These are phyloP conservation scores for Heliornis fulica DNA, from an alignment of 2,113 vertebrate genomes.

Conservation along the genomic window DNA sequence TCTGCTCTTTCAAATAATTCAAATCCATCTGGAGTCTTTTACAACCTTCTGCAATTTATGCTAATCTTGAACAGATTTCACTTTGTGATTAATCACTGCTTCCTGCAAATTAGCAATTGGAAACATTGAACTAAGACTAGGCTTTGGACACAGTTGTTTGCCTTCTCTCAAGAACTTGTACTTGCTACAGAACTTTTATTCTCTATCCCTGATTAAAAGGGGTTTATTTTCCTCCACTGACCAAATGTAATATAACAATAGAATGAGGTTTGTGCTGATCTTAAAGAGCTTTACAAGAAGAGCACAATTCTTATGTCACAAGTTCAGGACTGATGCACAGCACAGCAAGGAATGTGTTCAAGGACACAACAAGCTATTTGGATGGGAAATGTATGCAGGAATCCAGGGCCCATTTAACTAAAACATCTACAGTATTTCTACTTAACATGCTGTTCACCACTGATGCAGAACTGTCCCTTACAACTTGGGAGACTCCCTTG, in stretches of 20 bases:
- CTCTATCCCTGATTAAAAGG: background rate
- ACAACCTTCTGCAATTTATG: slow-evolving; percentile 24
- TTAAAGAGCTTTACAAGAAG: background rate
- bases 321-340: background rate
- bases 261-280: background rate
- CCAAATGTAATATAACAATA: background rate
- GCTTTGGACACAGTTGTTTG: background rate
- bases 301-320: background rate
- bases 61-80: slow-evolving; percentile 15
- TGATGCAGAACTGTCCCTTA: background rate
- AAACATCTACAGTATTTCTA: background rate
- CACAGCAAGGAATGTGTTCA: background rate
- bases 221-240: background rate
- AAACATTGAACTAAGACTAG: background rate
- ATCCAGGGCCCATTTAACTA: background rate
- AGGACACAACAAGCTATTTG: background rate
- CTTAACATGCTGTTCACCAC: background rate
- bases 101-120: background rate
- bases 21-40: slow-evolving; percentile 1
- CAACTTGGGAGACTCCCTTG: background rate
- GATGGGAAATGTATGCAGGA: background rate
- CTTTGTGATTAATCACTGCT: slow-evolving; percentile 10
- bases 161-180: background rate
- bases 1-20: background rate
- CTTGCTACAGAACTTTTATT: background rate